Percentiles rank a stretch among this genome's conserved stretches.
phyloP scores from a whole-genome alignment of 2,797 vertebrate species.

The Crenuchus spilurus region DNA sequence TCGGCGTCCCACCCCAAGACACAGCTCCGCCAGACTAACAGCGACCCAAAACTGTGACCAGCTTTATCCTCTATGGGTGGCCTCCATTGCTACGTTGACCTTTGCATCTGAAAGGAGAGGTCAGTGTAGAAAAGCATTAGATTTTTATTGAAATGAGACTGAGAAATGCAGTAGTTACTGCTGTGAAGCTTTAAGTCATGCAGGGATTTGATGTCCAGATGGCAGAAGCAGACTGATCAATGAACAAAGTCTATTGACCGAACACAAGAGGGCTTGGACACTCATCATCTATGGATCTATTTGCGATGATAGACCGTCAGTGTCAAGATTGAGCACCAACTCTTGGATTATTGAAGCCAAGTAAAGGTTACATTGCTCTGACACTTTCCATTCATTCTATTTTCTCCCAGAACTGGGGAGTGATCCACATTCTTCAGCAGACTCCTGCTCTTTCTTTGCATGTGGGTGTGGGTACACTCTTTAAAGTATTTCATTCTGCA shows the following conservation, averaged over 20 bases:
- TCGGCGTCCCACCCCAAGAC: constrained; percentile 67
- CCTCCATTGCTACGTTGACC: not conserved
- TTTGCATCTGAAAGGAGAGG: constrained; percentile 14
- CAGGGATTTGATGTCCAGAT: no score
- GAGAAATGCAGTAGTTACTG: not conserved
- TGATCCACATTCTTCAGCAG: not conserved
- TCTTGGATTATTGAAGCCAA: constrained; percentile 15
- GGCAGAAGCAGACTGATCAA: constrained; percentile 13
- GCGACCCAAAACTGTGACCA: constrained; percentile 60
- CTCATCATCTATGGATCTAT: not conserved
- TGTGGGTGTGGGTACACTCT: not conserved
- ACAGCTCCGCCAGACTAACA: constrained; percentile 69
- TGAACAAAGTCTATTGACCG: not conserved
- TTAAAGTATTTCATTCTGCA: not conserved
- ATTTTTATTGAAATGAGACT: constrained; percentile 5
- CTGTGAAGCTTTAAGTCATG: not conserved
- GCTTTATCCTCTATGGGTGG: not conserved
- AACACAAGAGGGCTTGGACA: not conserved
- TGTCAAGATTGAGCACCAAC: not conserved
- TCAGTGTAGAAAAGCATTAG: constrained; percentile 17
- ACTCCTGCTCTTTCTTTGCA: not conserved
- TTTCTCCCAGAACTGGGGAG: not conserved
- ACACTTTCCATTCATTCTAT: not conserved
- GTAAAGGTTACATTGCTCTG: not conserved
- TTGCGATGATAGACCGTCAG: not conserved